Percentiles rank a stretch among this genome's conserved stretches.
phyloP scores from a whole-genome alignment of 2,797 vertebrate genomes.

The Monodelphis domestica region DNA sequence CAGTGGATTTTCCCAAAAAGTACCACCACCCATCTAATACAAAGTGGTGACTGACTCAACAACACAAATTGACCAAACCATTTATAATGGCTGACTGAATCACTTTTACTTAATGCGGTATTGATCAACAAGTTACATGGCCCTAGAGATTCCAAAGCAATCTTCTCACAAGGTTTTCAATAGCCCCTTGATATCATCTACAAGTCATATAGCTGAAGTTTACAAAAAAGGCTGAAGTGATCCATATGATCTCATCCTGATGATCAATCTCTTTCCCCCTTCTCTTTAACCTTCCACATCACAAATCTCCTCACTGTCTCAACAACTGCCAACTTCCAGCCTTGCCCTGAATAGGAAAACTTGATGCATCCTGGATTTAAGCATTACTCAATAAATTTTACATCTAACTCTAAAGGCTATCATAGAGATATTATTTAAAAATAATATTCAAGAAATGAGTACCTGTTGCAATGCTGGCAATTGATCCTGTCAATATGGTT shows the following conservation, averaged over 20 bases:
- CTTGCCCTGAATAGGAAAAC: neutral
- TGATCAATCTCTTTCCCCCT: neutral
- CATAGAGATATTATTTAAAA: neutral
- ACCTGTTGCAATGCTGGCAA: slow-evolving; percentile 88
- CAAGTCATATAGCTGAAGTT: too few relatives aligned
- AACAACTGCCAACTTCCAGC: neutral
- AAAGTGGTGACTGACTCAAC: too few relatives aligned
- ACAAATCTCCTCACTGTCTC: neutral
- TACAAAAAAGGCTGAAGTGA: neutral
- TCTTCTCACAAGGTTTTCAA: too few relatives aligned
- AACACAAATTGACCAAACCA: too few relatives aligned
- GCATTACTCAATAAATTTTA: neutral
- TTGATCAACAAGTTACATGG: too few relatives aligned
- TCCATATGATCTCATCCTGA: neutral
- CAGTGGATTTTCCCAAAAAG: too few relatives aligned
- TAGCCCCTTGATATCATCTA: too few relatives aligned
- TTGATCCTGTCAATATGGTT: slow-evolving; percentile 82
- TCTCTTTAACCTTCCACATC: neutral
- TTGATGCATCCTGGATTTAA: neutral
- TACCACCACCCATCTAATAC: too few relatives aligned
- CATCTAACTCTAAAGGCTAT: neutral
- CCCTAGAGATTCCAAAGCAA: too few relatives aligned
- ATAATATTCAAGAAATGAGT: neutral
- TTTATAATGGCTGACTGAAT: too few relatives aligned
- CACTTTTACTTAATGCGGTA: too few relatives aligned